Conservation (phyloP, 2,888 invertebrate genomes). For the Girardia tigrina region DNA sequence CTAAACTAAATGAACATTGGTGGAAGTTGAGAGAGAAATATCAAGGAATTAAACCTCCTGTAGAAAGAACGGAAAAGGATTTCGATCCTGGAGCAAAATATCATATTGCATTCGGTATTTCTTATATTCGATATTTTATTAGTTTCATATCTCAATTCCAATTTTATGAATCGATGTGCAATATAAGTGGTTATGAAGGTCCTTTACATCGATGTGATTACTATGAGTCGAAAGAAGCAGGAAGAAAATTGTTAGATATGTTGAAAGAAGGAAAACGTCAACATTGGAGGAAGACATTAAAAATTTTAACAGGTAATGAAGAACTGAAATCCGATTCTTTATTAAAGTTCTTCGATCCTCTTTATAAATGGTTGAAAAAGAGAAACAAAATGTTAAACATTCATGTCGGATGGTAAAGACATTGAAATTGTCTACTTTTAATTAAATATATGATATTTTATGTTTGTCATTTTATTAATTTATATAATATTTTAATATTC, state of each 20-base stretch:
- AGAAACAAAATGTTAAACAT: constrained; percentile 38
- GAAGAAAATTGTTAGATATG: constrained; percentile 40
- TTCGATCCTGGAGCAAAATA: constrained; percentile 49
- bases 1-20: constrained; percentile 49
- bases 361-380: constrained; percentile 63
- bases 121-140: constrained; percentile 42
- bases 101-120: constrained; percentile 41
- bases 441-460: no score
- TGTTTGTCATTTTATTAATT: no score
- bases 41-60: constrained; percentile 48
- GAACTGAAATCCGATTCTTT: constrained; percentile 64
- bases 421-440: no score
- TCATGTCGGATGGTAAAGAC: constrained; percentile 38
- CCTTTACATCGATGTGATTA: constrained; percentile 40
- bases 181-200: constrained; percentile 38
- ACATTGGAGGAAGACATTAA: constrained; percentile 61
- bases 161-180: constrained; percentile 40
- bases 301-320: constrained; percentile 61
- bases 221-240: constrained; percentile 37
- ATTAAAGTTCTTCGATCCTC: constrained; percentile 67
- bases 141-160: constrained; percentile 41
- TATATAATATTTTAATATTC: no score
- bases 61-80: constrained; percentile 39
- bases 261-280: constrained; percentile 52
- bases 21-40: constrained; percentile 51